Conservation (phyloP, 2,888 invertebrate species). For the Papilio protenor region DNA sequence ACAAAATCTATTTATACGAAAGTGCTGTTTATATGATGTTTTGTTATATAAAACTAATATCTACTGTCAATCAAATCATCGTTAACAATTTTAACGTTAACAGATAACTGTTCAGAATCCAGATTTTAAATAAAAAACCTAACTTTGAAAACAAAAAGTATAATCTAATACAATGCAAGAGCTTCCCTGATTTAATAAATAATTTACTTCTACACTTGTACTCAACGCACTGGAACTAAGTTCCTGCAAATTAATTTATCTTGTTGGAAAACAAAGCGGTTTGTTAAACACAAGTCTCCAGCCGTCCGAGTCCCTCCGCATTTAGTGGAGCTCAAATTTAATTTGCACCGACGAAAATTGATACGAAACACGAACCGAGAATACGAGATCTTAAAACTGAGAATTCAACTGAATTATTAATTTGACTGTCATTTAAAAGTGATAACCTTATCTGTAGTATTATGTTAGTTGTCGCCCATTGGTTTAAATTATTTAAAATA, state of each 20-base stretch:
- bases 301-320: constrained; percentile 6
- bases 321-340: constrained; percentile 14
- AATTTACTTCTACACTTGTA: neutral
- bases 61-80: too few relatives aligned
- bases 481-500: neutral
- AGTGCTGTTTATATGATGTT: neutral
- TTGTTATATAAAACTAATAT: too few relatives aligned
- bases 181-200: neutral
- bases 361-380: constrained; percentile 11
- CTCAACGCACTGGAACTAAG: neutral
- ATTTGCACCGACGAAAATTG: constrained; percentile 18
- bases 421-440: neutral
- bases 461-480: neutral
- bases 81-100: too few relatives aligned
- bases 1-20: neutral
- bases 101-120: too few relatives aligned
- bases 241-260: constrained; percentile 17
- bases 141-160: neutral
- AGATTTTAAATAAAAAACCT: too few relatives aligned
- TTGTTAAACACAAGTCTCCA: constrained; percentile 17
- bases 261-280: constrained; percentile 23
- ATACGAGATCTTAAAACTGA: neutral
- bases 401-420: neutral
- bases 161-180: neutral
- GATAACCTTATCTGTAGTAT: neutral